Evolutionary conservation across 2,113 vertebrate species (phyloP).

Genomic region (Stictonetta naevosa): DNA sequence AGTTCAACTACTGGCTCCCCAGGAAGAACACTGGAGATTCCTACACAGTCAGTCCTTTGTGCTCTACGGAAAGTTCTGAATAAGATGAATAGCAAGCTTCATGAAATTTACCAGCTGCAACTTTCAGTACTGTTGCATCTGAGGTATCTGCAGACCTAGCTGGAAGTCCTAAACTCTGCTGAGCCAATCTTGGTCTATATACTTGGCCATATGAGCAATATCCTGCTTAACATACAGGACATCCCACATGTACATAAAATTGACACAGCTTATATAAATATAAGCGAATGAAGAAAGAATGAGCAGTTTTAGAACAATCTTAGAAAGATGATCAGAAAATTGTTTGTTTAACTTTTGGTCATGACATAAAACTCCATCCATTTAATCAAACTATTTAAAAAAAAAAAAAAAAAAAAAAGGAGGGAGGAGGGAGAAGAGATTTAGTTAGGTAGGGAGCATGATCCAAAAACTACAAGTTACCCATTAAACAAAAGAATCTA

Average conservation of each 20-base stretch:
- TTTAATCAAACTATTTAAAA: neutral
- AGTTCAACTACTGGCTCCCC: no score
- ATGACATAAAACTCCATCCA: neutral
- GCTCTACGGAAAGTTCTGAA: no score
- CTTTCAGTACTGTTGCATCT: no score
- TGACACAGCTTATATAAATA: neutral
- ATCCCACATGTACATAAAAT: neutral
- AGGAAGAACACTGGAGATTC: no score
- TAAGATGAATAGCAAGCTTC: no score
- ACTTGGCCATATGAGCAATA: no score
- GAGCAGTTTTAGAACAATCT: neutral
- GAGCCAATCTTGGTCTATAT: no score
- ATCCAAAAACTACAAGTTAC: neutral
- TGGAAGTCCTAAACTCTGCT: no score
- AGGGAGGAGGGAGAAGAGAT: neutral
- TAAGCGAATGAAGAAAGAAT: neutral
- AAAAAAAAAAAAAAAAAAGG: neutral
- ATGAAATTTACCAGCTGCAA: no score
- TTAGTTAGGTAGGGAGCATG: neutral
- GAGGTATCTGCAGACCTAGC: no score
- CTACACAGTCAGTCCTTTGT: no score
- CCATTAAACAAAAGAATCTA: neutral
- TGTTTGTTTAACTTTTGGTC: neutral
- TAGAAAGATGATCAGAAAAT: neutral
- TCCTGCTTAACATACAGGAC: no score